Evolutionary conservation across 2,797 vertebrate species (phyloP), one percentile per base, ranked within the genome.

Genomic region (Spondyliosoma cantharus): DNA sequence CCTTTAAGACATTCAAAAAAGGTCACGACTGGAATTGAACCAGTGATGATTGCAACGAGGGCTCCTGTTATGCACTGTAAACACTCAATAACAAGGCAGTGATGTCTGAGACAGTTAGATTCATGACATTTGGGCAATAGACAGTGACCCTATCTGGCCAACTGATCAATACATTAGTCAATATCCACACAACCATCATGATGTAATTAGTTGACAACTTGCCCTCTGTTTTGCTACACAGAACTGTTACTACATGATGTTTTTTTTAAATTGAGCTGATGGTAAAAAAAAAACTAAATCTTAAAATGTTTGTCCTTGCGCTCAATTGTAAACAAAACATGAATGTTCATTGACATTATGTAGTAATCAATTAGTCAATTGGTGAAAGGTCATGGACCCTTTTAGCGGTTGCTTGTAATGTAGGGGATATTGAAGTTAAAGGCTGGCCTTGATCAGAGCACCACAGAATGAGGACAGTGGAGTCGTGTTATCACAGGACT

Each of bases 121-220:
- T 25, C 24, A 27, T 49, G 63, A 45, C 24, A 16, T 16, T 4
- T 42, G 22, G 59, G 37, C 17, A 54, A 65, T 8, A 43, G 54
- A 54, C 49, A 71, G 13, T 19, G 64, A 80, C 24, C n/a, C 43
- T 3, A 52, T 58, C 53, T 37, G 76, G 48, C 56, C 58, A 53
- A 5, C 1, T 3, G 64, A 76, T 76, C 64, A 52, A 71, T 79
- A 24, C 4, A 29, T 43, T 3, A 7, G n/a, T 65, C 75, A 62
- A 81, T 67, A 68, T 61, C 20, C 22, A 54, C 13, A 5, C 0
- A 2, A 70, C 32, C 54, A 42, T 53, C 20, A 7, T 19, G 48
- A 65, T 25, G 14, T 46, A 15, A 61, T 25, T 29, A 45, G 37
- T 50, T 43, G 4, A 68, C 13, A 67, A 75, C 45, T 12, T 24